Evolutionary conservation across 2,888 invertebrate genomes (phyloP).

Genomic region (Blastobasis adustella): DNA sequence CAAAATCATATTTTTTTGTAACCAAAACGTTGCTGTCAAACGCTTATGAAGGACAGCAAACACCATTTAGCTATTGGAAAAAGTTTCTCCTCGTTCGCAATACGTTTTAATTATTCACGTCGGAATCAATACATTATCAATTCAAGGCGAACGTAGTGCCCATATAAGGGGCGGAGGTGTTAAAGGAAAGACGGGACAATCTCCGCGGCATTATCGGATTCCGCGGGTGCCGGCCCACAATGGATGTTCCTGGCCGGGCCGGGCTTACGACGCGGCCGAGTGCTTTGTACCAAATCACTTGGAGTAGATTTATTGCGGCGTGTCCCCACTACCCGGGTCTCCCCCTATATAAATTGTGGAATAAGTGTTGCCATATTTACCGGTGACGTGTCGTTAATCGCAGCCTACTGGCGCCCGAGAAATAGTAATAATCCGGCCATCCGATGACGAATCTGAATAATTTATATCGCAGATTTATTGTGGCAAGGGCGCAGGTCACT

Average conservation of each 20-base stretch:
- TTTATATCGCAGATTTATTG: conserved; percentile 64
- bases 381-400: conserved; percentile 70
- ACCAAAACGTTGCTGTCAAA: too few relatives aligned
- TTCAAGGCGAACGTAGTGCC: conserved; percentile 31
- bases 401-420: conserved; percentile 45
- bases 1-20: too few relatives aligned
- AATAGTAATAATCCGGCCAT: conserved; percentile 64
- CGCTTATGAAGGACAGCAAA: too few relatives aligned
- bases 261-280: conserved; percentile 63
- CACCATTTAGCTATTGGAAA: too few relatives aligned
- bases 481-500: conserved; percentile 37
- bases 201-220: conserved; percentile 72
- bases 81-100: neutral
- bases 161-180: conserved; percentile 52
- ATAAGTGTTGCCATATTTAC: conserved; percentile 74
- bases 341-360: conserved; percentile 66
- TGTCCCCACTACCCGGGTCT: conserved; percentile 61
- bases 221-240: conserved; percentile 60
- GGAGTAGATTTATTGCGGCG: conserved; percentile 63
- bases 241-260: conserved; percentile 63
- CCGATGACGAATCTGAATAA: conserved; percentile 66
- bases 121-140: conserved; percentile 23
- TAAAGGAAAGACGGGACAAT: conserved; percentile 69
- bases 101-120: too few relatives aligned
- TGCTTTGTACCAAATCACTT: conserved; percentile 74